These are phyloP conservation scores for Coluber constrictor DNA, from an alignment of 2,797 vertebrate species.

Conservation along the genomic window DNA sequence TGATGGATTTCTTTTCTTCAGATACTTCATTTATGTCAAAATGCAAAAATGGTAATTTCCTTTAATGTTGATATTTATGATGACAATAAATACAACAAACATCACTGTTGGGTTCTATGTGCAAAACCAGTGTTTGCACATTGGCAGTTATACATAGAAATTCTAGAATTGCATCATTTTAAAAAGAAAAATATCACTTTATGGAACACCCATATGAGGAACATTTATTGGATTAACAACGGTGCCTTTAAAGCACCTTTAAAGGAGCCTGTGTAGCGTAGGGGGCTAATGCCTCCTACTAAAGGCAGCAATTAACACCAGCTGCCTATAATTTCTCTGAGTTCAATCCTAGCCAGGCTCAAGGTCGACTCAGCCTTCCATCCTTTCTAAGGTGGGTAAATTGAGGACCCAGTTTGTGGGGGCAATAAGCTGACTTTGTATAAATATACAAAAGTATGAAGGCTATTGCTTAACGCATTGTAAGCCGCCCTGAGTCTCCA, in stretches of 20 bases:
- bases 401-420: too few species aligned
- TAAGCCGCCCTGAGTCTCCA: too few species aligned
- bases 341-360: too few species aligned
- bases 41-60: background rate
- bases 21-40: background rate
- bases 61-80: background rate
- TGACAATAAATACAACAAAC: background rate
- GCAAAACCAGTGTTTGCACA: background rate
- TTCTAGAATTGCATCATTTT: background rate
- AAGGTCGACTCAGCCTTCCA: too few species aligned
- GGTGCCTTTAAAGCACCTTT: background rate
- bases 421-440: too few species aligned
- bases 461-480: too few species aligned
- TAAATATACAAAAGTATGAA: too few species aligned
- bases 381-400: too few species aligned
- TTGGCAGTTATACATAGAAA: background rate
- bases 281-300: too few species aligned
- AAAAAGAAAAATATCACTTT: background rate
- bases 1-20: background rate
- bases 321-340: too few species aligned
- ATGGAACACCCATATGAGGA: background rate
- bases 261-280: too few species aligned
- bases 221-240: background rate
- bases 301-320: too few species aligned
- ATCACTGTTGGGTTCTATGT: background rate